Evolutionary conservation across 2,797 vertebrate species (phyloP), one percentile per base, ranked within the genome.

Genomic region (Hydrocynus forskahlii): DNA sequence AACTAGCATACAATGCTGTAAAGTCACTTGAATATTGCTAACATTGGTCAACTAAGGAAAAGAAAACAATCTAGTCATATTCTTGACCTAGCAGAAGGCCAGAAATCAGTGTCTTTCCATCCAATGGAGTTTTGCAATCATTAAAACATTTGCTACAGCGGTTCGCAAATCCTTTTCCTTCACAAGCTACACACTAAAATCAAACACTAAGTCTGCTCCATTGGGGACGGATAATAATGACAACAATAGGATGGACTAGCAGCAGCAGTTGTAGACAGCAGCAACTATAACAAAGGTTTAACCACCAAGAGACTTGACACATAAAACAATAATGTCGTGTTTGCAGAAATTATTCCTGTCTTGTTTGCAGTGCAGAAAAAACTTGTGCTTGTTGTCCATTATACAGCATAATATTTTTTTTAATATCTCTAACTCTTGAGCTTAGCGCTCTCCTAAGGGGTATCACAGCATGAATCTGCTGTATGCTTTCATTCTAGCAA

Each of bases 391-490:
- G 38, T 59, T 52, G 64, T 52, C 60, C 14, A 69, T 84, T 79
- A 84, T 76, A 17, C 80, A 79, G 76, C 54, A 74, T 69, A 70
- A 80, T 76, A 23, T 73, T 78, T 52, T 52, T 74, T 80, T 81
- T 85, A 85, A 83, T 83, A 78, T 80, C 66, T 74, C 12, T 21
- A 50, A 73, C 73, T 57, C 76, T 63, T 63, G 62, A 68, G 72
- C 60, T 59, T 38, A 74, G 70, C 54, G 17, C 23, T 63, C 7
- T 71, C 82, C 52, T n/a, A 9, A 21, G 82, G 76, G 81, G 60
- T 23, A 57, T 19, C 23, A 50, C 59, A 55, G 55, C 52, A 29
- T 29, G 7, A 52, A 55, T 17, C 38, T 57, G 55, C n/a, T 48
- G 45, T 48, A 48, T 12, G 45, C 7, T 12, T 12, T 12, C 45